phyloP scores from a whole-genome alignment of 2,888 invertebrate species.

The Cepaea hortensis region DNA sequence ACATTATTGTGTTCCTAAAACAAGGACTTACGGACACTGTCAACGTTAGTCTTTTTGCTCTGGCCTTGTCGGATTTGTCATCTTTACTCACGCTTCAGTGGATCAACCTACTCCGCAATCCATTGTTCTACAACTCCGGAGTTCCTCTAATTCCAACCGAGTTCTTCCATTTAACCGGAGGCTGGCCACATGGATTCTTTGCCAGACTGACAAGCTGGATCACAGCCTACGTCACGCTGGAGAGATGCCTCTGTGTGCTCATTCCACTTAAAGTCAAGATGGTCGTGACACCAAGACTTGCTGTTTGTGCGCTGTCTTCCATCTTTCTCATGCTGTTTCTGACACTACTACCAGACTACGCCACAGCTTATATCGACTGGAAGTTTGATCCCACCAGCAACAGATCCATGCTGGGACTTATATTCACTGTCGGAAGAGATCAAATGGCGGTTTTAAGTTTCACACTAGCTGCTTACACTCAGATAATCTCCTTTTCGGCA shows the following conservation, averaged over 20 bases:
- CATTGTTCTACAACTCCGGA: slow-evolving; percentile 24
- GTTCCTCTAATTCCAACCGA: not conserved
- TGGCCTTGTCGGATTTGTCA: slow-evolving; percentile 8
- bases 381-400: not conserved
- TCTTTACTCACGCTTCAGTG: slow-evolving; percentile 7
- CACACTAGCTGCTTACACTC: slow-evolving; percentile 7
- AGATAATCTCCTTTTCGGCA: not conserved
- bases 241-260: too few species aligned
- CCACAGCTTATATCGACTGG: not conserved
- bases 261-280: not conserved
- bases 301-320: not conserved
- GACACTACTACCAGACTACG: slow-evolving; percentile 9
- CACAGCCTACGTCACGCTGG: too few species aligned
- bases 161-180: not conserved
- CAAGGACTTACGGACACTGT: slow-evolving; percentile 17
- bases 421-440: slow-evolving; percentile 12
- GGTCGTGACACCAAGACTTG: slow-evolving; percentile 11
- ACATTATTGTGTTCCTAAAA: slow-evolving; percentile 2
- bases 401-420: slow-evolving; percentile 17
- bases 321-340: not conserved
- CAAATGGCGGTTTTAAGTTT: slow-evolving; percentile 15
- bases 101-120: slow-evolving; percentile 8
- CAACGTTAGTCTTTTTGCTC: not conserved
- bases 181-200: slow-evolving; percentile 13
- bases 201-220: slow-evolving; percentile 10